Base-by-base conservation (phyloP, 2,113 vertebrate genomes). In the Lophochroa leadbeateri region DNA sequence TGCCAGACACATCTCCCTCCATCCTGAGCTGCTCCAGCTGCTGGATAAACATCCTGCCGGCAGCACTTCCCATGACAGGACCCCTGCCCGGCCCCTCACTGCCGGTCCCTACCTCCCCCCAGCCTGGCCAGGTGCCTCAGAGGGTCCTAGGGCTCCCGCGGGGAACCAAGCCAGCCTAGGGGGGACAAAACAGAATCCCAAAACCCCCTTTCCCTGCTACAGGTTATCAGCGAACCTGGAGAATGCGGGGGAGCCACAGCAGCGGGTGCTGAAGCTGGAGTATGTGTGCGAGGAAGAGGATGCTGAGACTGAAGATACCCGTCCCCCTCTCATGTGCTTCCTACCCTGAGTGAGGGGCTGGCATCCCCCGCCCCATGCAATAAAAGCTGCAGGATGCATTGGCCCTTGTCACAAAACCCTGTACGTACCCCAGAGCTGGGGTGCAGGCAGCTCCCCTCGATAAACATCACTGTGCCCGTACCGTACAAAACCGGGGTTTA, bases 241-340 rank as follows among this genome's bases (percentile, higher is more conserved):
- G 77, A 20, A 86, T 80, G 39, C 10, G 2, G 72, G 92, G 18
- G 95, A 97, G 44, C 94, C 70, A 4, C 78, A 89, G 60, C 95
- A 49, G 86, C 96, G 68, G 79, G 93, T 98, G 82, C 96, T 99
- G 96, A 98, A 98, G 52, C 78, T 99, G 77, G 52, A 67, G 3
- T 92, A 99, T 1, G 92, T 98, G 1, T 99, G 99, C 7, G 90
- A 92, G 43, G 98, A 97, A 53, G 98, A 99, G 8, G 96, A 98
- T 70, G 98, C 97, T 61, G 98, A 99, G 14, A 90, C 97, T 2
- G 97, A 98, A 7, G 97, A 97, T 37, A 41, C 11, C 1, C 6
- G 35, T 35, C 97, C 98, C 37, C 97, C 96, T 4, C 97, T 97
- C 33, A 57, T 98, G 86, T 97, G 98, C 94, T 96, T 63, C 15